Conservation (phyloP, 1,140 invertebrate species). For the Ephestia elutella region DNA sequence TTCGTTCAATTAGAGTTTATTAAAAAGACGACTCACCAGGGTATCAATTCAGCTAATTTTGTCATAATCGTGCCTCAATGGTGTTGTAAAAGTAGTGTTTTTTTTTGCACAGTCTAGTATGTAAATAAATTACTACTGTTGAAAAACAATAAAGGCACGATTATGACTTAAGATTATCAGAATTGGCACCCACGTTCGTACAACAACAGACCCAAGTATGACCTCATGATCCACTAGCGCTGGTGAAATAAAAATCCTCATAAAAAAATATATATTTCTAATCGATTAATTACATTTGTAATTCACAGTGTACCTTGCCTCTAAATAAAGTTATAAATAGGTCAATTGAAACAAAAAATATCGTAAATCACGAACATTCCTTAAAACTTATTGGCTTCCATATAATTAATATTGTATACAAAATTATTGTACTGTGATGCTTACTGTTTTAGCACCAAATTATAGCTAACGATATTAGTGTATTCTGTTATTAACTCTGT, state of each 20-base stretch:
- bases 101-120: no score
- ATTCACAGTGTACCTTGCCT: not conserved
- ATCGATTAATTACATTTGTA: not conserved
- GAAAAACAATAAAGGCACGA: no score
- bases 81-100: no score
- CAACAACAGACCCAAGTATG: no score
- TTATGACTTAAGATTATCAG: no score
- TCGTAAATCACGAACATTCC: not conserved
- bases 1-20: not conserved
- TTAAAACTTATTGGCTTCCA: slow-evolving; percentile 3
- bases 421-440: not conserved
- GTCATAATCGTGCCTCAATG: no score
- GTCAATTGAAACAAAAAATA: not conserved
- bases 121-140: no score
- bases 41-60: no score
- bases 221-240: no score
- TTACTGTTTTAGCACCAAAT: not conserved
- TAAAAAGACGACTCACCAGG: no score
- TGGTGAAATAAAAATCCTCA: no score
- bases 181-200: no score
- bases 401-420: not conserved
- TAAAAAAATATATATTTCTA: not conserved
- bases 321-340: not conserved
- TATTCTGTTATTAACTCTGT: not conserved
- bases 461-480: not conserved